A percentile compares a stretch with the other conserved stretches of the same genome.
phyloP scores from a whole-genome alignment of 2,113 vertebrate species.

The Paradoxurus hermaphroditus region DNA sequence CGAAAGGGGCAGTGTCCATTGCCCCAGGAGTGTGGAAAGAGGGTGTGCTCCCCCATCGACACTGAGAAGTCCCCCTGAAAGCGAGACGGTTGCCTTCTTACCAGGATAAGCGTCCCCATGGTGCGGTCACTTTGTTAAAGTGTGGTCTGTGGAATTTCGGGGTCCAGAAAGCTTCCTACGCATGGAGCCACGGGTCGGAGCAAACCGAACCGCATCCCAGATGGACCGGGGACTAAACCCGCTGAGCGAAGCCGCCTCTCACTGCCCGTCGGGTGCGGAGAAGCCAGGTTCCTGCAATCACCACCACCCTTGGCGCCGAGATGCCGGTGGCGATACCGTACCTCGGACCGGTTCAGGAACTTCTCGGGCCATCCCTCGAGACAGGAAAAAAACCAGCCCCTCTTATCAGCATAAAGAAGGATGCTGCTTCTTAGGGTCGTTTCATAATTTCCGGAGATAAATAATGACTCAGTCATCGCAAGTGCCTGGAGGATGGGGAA shows the following conservation, averaged over 20 bases:
- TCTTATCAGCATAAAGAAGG: not conserved
- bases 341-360: no score
- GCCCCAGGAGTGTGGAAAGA: not conserved
- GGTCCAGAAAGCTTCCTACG: not conserved
- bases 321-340: no score
- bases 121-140: not conserved
- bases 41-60: not conserved
- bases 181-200: not conserved
- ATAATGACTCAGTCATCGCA: not conserved
- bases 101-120: not conserved
- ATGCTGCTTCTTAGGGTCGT: not conserved
- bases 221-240: not conserved
- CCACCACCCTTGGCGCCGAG: no score
- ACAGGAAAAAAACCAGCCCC: not conserved
- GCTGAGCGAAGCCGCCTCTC: not conserved
- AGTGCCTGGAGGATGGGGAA: not conserved
- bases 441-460: not conserved
- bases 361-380: not conserved
- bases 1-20: fast-evolving
- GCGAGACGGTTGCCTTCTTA: not conserved
- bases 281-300: not conserved
- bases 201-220: not conserved
- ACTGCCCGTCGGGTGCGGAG: fast-evolving
- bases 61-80: not conserved
- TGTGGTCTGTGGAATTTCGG: not conserved